Evolutionary conservation across 1,140 invertebrate species (phyloP), one percentile per base, ranked within the genome.

Genomic region (Zelostemma sp.): DNA sequence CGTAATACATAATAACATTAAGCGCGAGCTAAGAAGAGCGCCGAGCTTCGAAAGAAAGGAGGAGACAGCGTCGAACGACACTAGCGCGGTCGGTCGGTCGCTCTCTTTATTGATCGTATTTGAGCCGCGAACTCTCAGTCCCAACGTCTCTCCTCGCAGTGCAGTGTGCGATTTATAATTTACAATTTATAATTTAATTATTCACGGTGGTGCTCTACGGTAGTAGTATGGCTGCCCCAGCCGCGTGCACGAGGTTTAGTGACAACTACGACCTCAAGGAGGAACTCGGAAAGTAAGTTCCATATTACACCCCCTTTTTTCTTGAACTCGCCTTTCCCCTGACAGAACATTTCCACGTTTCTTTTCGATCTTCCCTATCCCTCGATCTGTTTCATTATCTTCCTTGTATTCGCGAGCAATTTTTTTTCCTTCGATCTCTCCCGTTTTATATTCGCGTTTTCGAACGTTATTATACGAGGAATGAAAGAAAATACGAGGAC

Each of bases 241-340:
- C 90, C 82, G 82, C 87, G 76, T 93, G 92, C 88, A 96, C 93
- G 81, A 90, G 93, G 84, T 99, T 99, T 89, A 98, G 95, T 87
- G 97, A 99, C 88, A 99, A 99, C 88, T 99, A 99, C 87, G 98
- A 99, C 80, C 91, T 99, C 68, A 99, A 99, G 89, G 98, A 99
- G 88, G 98, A 99, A 89, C 90, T 99, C 77, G 98, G 98, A 86
- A 99, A 99, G 95, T 97, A 91, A 94, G 96, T 96, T 87, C 12
- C 14, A 16, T 12, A 38, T 8, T 21, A 28, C 35, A n/a, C 12
- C 47, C 47, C 2, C 18, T n/a, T n/a, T n/a, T n/a, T n/a, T n/a
- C n/a, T n/a, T n/a, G n/a, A n/a, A n/a, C n/a, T 17, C 28, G 46
- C 45, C 21, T 14, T 38, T 28, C 6, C 8, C 3, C 21, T 25